Evolutionary conservation across 2,888 invertebrate species (phyloP).

Genomic region (Ophioninae sp.): DNA sequence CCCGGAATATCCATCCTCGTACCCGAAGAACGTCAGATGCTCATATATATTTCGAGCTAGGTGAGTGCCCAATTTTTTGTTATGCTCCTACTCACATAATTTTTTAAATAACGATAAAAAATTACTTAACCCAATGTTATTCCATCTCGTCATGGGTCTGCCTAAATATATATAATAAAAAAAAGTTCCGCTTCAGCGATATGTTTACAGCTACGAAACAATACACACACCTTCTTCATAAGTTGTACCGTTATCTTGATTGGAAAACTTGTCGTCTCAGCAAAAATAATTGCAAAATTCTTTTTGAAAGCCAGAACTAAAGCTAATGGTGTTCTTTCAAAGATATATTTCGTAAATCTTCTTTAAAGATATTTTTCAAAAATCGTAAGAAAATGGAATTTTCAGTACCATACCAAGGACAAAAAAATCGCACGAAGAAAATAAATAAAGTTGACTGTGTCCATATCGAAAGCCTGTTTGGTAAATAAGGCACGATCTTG

Average conservation of each 20-base stretch:
- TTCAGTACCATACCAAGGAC: too few species aligned
- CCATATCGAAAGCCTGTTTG: too few species aligned
- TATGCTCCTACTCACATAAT: not conserved
- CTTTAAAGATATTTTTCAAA: too few species aligned
- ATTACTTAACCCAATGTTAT: not conserved
- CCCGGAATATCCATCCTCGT: slow-evolving; percentile 97
- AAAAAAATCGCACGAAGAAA: too few species aligned
- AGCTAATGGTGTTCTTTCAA: too few species aligned
- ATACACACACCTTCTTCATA: not conserved
- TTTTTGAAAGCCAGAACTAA: too few species aligned
- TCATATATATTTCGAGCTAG: slow-evolving; percentile 94
- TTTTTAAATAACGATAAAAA: not conserved
- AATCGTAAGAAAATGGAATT: too few species aligned
- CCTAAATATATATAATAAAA: not conserved
- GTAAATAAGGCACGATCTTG: too few species aligned
- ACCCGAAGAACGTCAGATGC: slow-evolving; percentile 95
- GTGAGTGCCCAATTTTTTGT: slow-evolving; percentile 79
- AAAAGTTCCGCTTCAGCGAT: not conserved
- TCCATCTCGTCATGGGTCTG: not conserved
- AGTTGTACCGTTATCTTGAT: not conserved
- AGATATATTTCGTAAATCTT: too few species aligned
- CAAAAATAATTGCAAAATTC: too few species aligned
- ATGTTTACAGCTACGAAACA: not conserved
- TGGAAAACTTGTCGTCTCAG: too few species aligned
- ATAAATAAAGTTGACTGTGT: too few species aligned